Conservation (phyloP, 2,888 invertebrate genomes). For the Oxystoma pomonae region DNA sequence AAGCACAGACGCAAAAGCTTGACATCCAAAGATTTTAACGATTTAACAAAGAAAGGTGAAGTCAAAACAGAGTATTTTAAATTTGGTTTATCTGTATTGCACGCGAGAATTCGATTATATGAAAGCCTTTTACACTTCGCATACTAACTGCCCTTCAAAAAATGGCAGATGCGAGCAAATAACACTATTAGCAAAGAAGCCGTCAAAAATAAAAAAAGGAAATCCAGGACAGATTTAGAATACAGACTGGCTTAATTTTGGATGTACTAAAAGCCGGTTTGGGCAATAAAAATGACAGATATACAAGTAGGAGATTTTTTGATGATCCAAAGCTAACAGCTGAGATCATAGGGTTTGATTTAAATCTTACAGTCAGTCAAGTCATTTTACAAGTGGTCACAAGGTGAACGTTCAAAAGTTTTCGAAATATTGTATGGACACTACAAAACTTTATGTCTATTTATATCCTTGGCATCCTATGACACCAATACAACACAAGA, state of each 20-base stretch:
- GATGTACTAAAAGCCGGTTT: no score
- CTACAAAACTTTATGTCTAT: no score
- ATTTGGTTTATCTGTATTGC: constrained; percentile 26
- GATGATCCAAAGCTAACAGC: no score
- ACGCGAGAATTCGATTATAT: constrained; percentile 28
- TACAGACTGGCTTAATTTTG: constrained; percentile 11
- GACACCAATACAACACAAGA: no score
- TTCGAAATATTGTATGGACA: no score
- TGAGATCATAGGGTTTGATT: constrained; percentile 16
- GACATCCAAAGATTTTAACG: constrained; percentile 18
- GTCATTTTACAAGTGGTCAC: no score
- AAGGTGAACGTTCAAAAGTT: no score
- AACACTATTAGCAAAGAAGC: neutral
- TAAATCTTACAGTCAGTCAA: no score
- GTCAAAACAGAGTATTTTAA: constrained; percentile 12
- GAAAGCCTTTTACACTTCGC: no score
- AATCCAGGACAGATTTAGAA: constrained; percentile 12
- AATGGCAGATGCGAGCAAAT: constrained; percentile 10
- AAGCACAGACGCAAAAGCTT: constrained; percentile 6
- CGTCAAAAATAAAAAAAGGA: neutral
- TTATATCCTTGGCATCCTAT: no score
- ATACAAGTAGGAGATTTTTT: constrained; percentile 20
- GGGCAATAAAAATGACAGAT: constrained; percentile 22
- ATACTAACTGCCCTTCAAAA: constrained; percentile 25
- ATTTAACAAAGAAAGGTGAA: constrained; percentile 5